Evolutionary conservation across 2,888 invertebrate genomes (phyloP), one percentile per base, ranked within the genome.

Genomic region (Buathra laborator): DNA sequence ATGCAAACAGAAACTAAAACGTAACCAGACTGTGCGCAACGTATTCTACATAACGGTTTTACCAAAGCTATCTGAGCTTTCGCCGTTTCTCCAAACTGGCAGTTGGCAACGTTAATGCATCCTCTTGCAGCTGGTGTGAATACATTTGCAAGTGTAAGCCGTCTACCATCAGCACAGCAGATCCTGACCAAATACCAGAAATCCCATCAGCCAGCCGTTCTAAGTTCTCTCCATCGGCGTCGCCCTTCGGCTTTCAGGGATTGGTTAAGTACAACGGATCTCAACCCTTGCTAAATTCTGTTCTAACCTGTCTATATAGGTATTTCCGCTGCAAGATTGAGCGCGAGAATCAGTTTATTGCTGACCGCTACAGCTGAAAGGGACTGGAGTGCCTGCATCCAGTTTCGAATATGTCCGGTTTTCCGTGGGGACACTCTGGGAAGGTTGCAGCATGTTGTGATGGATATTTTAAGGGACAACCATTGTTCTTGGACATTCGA

Each of bases 61-160:
- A n/a, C 72, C 44, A 53, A 43, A 59, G 82, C 86, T 85, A 79
- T 81, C 71, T 74, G 75, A 59, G 59, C 44, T 44, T 19, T 59
- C 29, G 84, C 86, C 86, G 86, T 88, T 89, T 88, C 71, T 29
- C 75, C 59, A n/a, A 70, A 56, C 62, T 56, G 84, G 71, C 87
- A 86, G 62, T 76, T 2, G 59, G 51, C 68, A 59, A 68, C 88
- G 85, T 88, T 90, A 90, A 91, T 90, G 89, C 87, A 88, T 77
- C 85, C 56, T 67, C 64, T 68, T 66, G 86, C 79, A 84, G 80
- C 70, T 74, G 85, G 75, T 77, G 86, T 75, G 90, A 91, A 91
- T 90, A 88, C 89, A 92, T 92, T 92, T 92, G 92, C 91, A 92
- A 92, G 89, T 88, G 88, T 90, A 90, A 92, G 87, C 88, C 87